Conservation (phyloP, 2,888 invertebrate species). For the Oxystoma pomonae region DNA sequence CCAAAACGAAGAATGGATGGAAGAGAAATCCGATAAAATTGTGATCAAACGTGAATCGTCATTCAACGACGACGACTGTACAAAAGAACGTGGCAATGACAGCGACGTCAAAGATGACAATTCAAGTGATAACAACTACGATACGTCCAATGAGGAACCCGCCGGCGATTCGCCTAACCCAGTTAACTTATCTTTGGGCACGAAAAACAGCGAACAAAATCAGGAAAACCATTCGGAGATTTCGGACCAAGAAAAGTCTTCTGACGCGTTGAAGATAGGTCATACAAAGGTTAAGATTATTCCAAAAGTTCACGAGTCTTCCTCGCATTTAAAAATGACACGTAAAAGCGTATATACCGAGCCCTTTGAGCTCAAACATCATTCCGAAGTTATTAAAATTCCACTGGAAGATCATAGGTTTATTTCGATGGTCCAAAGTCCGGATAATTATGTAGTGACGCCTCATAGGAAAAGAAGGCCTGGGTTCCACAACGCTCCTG, state of each 20-base stretch:
- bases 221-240: conserved; percentile 35
- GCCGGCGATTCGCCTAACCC: conserved; percentile 76
- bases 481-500: conserved; percentile 83
- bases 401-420: conserved; percentile 62
- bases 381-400: conserved; percentile 64
- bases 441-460: conserved; percentile 79
- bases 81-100: conserved; percentile 53
- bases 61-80: conserved; percentile 40
- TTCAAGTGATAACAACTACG: conserved; percentile 43
- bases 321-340: conserved; percentile 53
- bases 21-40: conserved; percentile 33
- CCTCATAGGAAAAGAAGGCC: conserved; percentile 83
- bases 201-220: conserved; percentile 50
- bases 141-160: conserved; percentile 49
- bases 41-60: conserved; percentile 35
- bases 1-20: conserved; percentile 39
- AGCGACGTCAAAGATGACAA: conserved; percentile 50
- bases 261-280: conserved; percentile 56
- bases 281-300: conserved; percentile 59
- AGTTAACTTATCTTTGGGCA: conserved; percentile 70
- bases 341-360: conserved; percentile 59
- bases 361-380: conserved; percentile 67
- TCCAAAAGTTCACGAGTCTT: conserved; percentile 55
- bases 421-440: conserved; percentile 67
- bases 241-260: conserved; percentile 35